These are phyloP conservation scores for Synergus laeviventris DNA, from an alignment of 2,888 invertebrate genomes.

Conservation along the genomic window DNA sequence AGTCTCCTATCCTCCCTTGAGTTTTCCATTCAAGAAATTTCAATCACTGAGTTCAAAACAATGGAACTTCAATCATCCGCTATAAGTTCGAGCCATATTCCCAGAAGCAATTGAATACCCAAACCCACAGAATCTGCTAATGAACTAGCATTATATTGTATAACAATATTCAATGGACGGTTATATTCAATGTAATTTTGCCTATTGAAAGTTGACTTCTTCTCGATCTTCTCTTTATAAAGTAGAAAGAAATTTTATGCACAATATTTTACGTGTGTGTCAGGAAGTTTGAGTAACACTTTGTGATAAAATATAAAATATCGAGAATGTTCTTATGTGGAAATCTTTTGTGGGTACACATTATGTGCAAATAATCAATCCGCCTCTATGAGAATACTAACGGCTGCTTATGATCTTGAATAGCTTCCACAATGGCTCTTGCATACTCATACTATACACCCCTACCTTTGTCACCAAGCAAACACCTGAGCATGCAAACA, in stretches of 20 bases:
- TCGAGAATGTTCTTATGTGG: constrained; percentile 19
- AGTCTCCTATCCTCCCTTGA: neutral
- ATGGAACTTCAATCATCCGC: neutral
- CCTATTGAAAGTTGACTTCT: no score
- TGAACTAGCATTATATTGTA: neutral
- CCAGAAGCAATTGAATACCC: neutral
- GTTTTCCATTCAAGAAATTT: neutral
- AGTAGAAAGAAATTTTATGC: neutral
- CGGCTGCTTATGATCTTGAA: constrained; percentile 46
- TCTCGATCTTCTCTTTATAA: no score
- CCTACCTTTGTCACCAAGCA: constrained; percentile 48
- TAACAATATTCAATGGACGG: no score
- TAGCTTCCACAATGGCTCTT: constrained; percentile 45
- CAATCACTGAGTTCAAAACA: neutral
- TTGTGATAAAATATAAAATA: neutral
- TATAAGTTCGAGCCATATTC: neutral
- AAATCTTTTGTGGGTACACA: constrained; percentile 30
- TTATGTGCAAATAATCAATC: constrained; percentile 42
- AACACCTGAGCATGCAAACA: constrained; percentile 51
- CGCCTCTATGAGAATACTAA: constrained; percentile 46
- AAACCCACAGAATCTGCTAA: neutral
- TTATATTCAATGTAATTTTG: no score
- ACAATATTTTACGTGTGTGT: neutral
- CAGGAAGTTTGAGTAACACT: neutral
- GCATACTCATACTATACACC: constrained; percentile 28